phyloP scores from a whole-genome alignment of 2,797 vertebrate genomes.

The Falco peregrinus region DNA sequence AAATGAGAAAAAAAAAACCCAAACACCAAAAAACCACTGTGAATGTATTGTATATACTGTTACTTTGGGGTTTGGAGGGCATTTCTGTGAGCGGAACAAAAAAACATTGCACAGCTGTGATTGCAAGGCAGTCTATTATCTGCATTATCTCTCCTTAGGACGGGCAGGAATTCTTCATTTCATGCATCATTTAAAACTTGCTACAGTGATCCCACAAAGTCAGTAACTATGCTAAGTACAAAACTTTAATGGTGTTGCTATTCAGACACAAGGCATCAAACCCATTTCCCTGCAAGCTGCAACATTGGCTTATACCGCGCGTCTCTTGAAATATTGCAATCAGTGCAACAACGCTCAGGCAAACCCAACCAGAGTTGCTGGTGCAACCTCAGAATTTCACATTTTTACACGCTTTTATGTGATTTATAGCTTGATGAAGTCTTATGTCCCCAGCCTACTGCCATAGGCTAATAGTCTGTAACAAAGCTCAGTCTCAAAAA shows the following conservation, averaged over 20 bases:
- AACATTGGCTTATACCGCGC: background rate
- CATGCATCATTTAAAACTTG: conserved; percentile 82
- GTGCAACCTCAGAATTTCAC: conserved; percentile 43
- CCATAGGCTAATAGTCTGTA: conserved; percentile 73
- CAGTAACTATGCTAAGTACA: conserved; percentile 72
- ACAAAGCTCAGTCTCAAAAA: conserved; percentile 70
- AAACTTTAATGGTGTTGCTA: conserved; percentile 71
- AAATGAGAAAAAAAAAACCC: background rate
- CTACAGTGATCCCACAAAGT: conserved; percentile 75
- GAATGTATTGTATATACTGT: background rate
- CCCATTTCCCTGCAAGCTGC: conserved; percentile 63
- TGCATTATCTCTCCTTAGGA: conserved; percentile 72
- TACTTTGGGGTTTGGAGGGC: conserved; percentile 62
- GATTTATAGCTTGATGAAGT: conserved; percentile 67
- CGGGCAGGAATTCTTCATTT: conserved; percentile 80
- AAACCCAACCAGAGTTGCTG: background rate
- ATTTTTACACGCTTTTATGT: conserved; percentile 33
- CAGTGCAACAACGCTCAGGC: background rate
- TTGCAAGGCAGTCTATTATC: conserved; percentile 65
- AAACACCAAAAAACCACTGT: background rate
- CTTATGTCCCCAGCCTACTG: conserved; percentile 68
- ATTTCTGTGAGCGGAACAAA: conserved; percentile 51
- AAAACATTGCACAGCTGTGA: conserved; percentile 65
- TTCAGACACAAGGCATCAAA: conserved; percentile 54
- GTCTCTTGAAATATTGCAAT: conserved; percentile 44